Evolutionary conservation across 2,888 invertebrate genomes (phyloP), one percentile per base, ranked within the genome.

Genomic region (Vanessa cardui): DNA sequence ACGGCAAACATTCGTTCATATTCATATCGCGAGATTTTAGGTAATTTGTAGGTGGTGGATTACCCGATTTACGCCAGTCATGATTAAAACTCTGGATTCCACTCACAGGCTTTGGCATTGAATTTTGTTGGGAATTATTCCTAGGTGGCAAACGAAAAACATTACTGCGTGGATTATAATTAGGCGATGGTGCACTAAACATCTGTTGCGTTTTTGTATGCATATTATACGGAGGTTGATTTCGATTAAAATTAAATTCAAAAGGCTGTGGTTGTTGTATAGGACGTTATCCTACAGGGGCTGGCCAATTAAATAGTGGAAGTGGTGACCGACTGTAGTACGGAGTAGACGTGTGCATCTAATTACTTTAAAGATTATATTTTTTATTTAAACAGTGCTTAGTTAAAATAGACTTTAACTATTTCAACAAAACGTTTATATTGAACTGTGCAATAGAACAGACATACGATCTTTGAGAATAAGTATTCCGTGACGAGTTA

Each of bases 21-120:
- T n/a, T n/a, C n/a, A n/a, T n/a, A n/a, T 73, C 73, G 2, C 68
- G 31, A 21, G 66, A 33, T 68, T 71, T 69, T 45, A 70, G 66
- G 52, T 70, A 73, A 54, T 73, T 66, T 33, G 31, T 66, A 6
- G n/a, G n/a, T n/a, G 69, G 71, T 2, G 64, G 64, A 63, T 71
- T 71, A 9, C 69, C 68, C 6, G 18, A 59, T 59, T 54, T 62
- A 66, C 60, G 56, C 64, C 64, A 64, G 56, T 70, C 64, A 58
- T 70, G 20, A 15, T 20, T 52, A 26, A 52, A 52, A 20, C 12
- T 21, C n/a, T 52, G 52, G 12, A 52, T 26, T 52, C 16, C 52
- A 21, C 52, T 21, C 52, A 21, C 21, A 26, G 52, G 52, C 12
- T 21, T 20, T 21, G 21, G 21, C 1, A 4, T 1, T 26, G 1